These are phyloP conservation scores for Fabriciana adippe DNA, from an alignment of 2,888 invertebrate species.

Conservation along the genomic window DNA sequence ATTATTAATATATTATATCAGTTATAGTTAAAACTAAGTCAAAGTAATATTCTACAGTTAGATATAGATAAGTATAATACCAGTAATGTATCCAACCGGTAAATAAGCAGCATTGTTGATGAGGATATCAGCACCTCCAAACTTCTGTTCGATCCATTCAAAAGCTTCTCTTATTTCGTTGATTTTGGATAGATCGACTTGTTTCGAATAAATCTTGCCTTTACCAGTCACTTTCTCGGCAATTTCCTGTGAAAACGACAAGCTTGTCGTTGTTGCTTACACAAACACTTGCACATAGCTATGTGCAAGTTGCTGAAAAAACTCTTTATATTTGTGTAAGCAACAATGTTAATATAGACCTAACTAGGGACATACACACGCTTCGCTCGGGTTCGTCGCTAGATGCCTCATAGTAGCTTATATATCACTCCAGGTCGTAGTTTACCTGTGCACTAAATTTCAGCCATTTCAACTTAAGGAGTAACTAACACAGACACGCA, in stretches of 20 bases:
- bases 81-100: slow-evolving; percentile 7
- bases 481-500: too few species aligned
- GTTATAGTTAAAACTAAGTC: not conserved
- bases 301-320: not conserved
- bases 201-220: slow-evolving; percentile 10
- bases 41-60: not conserved
- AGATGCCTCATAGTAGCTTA: too few species aligned
- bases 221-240: slow-evolving; percentile 12
- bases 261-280: too few species aligned
- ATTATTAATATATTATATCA: not conserved
- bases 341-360: not conserved
- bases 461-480: too few species aligned
- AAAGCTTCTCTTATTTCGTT: slow-evolving; percentile 10
- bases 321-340: too few species aligned
- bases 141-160: slow-evolving; percentile 15
- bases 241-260: slow-evolving; percentile 7
- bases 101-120: slow-evolving; percentile 19
- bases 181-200: slow-evolving; percentile 8
- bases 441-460: too few species aligned
- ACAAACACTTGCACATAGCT: too few species aligned
- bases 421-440: too few species aligned
- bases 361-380: not conserved
- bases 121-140: slow-evolving; percentile 13
- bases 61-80: not conserved
- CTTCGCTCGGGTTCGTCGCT: too few species aligned